Percentiles rank a stretch among this genome's conserved stretches.
phyloP scores from a whole-genome alignment of 2,888 invertebrate genomes.

The Didymodactylos carnosus region DNA sequence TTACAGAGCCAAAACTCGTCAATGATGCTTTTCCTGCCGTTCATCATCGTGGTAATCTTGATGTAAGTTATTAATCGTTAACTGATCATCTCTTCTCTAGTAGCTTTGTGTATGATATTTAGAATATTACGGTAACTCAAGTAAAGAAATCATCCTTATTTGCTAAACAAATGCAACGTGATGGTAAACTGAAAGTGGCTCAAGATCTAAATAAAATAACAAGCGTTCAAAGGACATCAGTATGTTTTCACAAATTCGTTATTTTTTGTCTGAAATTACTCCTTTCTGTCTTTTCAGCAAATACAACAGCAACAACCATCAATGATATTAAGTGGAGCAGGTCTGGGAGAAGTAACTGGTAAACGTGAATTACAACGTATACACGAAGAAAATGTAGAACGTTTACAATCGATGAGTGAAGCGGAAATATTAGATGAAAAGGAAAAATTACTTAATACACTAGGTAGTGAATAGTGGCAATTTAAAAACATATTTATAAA shows the following conservation, averaged over 20 bases:
- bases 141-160: constrained; percentile 26
- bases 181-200: constrained; percentile 3
- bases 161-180: constrained; percentile 23
- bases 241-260: too few relatives aligned
- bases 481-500: not conserved
- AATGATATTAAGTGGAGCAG: constrained; percentile 2
- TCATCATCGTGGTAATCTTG: not conserved
- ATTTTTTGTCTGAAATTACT: too few relatives aligned
- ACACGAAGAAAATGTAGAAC: constrained; percentile 52
- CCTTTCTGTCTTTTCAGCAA: too few relatives aligned
- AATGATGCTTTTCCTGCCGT: not conserved
- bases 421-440: constrained; percentile 56
- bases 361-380: constrained; percentile 38
- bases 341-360: constrained; percentile 14
- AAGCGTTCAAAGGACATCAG: too few relatives aligned
- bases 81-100: not conserved
- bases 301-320: not conserved
- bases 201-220: not conserved
- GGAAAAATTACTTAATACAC: constrained; percentile 39
- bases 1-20: not conserved
- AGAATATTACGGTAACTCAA: not conserved
- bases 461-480: not conserved
- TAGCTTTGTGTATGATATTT: not conserved
- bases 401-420: constrained; percentile 48
- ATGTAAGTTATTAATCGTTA: not conserved